Conservation (phyloP, 2,888 invertebrate genomes). For the Tetramorium bicarinatum region DNA sequence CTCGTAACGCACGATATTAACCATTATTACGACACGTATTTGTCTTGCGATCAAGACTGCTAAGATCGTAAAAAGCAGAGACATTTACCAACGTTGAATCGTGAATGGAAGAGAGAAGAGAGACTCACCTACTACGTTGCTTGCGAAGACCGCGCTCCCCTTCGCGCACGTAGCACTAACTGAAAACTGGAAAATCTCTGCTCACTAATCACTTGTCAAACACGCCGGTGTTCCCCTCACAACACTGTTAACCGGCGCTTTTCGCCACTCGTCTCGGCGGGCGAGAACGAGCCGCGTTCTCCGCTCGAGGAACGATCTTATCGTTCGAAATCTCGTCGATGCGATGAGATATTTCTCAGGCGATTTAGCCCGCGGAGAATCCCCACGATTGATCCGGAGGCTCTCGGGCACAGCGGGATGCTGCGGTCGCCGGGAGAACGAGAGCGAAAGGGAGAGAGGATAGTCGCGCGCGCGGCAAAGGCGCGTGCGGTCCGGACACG, state of each 20-base stretch:
- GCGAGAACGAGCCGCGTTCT: background rate
- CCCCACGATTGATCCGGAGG: slow-evolving; percentile 36
- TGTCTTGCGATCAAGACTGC: slow-evolving; percentile 11
- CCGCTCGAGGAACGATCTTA: slow-evolving; percentile 1
- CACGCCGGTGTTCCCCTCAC: slow-evolving; percentile 47
- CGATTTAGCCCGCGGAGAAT: slow-evolving; percentile 25
- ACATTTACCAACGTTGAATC: too few species aligned
- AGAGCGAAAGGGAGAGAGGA: slow-evolving; percentile 23
- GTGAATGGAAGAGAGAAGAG: too few species aligned
- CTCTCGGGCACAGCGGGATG: slow-evolving; percentile 28
- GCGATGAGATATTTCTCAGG: background rate
- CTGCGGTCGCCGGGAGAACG: slow-evolving; percentile 14
- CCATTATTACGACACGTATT: slow-evolving; percentile 29
- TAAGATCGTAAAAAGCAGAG: background rate
- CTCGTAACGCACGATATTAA: background rate
- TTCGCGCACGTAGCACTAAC: slow-evolving; percentile 50
- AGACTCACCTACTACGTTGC: slow-evolving; percentile 33
- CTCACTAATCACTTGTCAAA: slow-evolving; percentile 68
- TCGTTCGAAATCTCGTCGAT: slow-evolving; percentile 14
- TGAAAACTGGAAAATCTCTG: slow-evolving; percentile 32
- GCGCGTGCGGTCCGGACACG: slow-evolving; percentile 72
- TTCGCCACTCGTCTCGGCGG: background rate
- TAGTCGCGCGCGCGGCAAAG: slow-evolving; percentile 68
- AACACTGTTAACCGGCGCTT: slow-evolving; percentile 39
- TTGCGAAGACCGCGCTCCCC: background rate